A percentile compares a stretch with the other conserved stretches of the same genome.
Evolutionary conservation across 2,113 vertebrate species (phyloP).

Genomic region (Stegostoma tigrinum): DNA sequence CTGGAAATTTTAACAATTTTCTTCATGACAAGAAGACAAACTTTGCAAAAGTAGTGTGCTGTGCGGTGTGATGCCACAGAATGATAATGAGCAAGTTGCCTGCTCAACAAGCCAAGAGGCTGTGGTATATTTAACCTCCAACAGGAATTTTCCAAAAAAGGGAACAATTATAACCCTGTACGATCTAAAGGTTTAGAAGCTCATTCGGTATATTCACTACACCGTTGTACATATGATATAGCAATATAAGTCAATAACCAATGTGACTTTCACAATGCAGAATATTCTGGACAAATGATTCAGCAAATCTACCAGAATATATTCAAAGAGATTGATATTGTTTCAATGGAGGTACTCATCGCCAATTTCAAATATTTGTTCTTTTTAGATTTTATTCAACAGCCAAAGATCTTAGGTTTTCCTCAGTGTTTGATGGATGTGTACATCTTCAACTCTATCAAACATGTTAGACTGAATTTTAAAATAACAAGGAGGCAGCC

Average conservation of each 20-base stretch:
- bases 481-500: background rate
- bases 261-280: background rate
- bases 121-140: background rate
- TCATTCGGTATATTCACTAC: background rate
- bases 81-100: background rate
- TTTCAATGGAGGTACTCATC: background rate
- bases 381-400: background rate
- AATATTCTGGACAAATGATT: background rate
- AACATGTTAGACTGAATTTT: background rate
- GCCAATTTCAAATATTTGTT: background rate
- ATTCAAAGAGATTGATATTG: background rate
- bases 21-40: background rate
- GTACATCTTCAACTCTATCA: background rate
- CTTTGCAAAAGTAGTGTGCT: background rate
- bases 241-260: background rate
- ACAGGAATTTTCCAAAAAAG: background rate
- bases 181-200: background rate
- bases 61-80: background rate
- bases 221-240: background rate
- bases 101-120: background rate
- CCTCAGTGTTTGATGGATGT: background rate
- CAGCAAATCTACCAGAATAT: background rate
- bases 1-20: background rate
- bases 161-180: background rate
- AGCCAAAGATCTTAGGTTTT: background rate